Percentiles rank a stretch among this genome's conserved stretches.
phyloP scores from a whole-genome alignment of 2,113 vertebrate species.

The Bubalus kerabau region DNA sequence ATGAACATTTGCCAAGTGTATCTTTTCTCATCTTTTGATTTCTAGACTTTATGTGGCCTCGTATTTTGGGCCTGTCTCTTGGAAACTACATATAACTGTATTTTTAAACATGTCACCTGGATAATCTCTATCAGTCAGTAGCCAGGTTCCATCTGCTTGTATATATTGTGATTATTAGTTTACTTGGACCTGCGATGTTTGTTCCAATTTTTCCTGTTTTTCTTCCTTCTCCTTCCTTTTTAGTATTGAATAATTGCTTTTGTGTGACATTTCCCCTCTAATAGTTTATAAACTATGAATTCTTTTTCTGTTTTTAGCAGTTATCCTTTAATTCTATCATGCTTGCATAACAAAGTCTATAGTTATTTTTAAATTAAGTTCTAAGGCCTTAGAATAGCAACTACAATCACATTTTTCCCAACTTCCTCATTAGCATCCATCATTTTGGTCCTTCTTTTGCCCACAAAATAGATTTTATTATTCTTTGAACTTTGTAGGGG shows the following conservation, averaged over 20 bases:
- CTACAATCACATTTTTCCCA: neutral
- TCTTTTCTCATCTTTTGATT: neutral
- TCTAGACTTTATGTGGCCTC: neutral
- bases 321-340: neutral
- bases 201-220: neutral
- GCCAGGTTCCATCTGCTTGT: neutral
- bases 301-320: neutral
- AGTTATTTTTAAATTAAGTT: neutral
- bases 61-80: neutral
- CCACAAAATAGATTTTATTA: neutral
- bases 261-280: neutral
- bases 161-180: too few relatives aligned
- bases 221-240: neutral
- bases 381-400: neutral
- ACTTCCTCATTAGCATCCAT: neutral
- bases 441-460: neutral
- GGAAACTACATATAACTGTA: neutral
- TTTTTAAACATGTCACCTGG: neutral
- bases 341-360: neutral
- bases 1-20: neutral
- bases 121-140: neutral
- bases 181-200: neutral
- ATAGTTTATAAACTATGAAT: neutral
- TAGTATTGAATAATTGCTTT: neutral
- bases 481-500: neutral